Evolutionary conservation across 1,140 invertebrate genomes (phyloP), one percentile per base, ranked within the genome.

Genomic region (Apis laboriosa): DNA sequence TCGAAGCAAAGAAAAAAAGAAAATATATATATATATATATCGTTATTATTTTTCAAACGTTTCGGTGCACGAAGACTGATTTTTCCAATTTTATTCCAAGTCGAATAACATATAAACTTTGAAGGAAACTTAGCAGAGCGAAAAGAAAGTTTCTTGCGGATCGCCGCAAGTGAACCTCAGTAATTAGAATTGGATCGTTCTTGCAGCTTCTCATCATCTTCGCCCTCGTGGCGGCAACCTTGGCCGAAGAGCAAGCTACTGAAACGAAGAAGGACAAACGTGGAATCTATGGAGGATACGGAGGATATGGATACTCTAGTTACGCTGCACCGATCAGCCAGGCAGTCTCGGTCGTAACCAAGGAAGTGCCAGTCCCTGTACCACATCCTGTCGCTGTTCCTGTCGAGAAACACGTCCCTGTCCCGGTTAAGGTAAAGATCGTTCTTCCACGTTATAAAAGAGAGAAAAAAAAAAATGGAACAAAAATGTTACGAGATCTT

Each of bases 311-410:
- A 21, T 15, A 13, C 7, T 11, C 13, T 24, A 12, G 58, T 21
- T 60, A 60, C 7, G 15, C 15, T 28, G 11, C 49, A 15, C 28
- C 72, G 9, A 13, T 61, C 34, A 1, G 56, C 34, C 21, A 51
- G 12, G 43, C 51, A 1, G 28, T 93, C 73, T 86, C 84, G 64
- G 84, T 93, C 49, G 80, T 94, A 80, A 93, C 92, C 60, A 92
- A 92, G 66, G 92, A 93, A 89, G 91, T 93, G 5, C 80, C 92
- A 63, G 92, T 93, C 17, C 91, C 92, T 3, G 90, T 92, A n/a
- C 84, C 93, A 0, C 92, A 93, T 68, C 92, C 91, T 13, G 87
- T 93, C 15, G 86, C 92, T 34, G 90, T 92, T 9, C 85, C 92
- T 8, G 84, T 94, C 66, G 93, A 94, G 83, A 94, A 88, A 85